Percentiles rank a stretch among this genome's conserved stretches.
These are phyloP conservation scores for Caenorhabditis angaria DNA, from an alignment of 2,888 invertebrate genomes.

Conservation along the genomic window DNA sequence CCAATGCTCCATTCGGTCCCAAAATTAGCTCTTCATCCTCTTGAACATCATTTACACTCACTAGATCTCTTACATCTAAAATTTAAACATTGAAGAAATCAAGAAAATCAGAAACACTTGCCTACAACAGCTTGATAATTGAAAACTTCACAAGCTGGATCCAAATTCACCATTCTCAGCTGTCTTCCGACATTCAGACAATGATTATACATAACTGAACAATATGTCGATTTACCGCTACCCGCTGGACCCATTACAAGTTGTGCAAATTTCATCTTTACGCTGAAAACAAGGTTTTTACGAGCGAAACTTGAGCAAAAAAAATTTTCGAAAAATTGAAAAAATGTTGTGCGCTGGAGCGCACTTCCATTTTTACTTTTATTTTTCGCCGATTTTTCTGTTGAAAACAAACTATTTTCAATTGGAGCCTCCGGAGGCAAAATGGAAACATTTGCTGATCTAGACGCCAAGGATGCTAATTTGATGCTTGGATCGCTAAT, in stretches of 20 bases:
- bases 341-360: slow-evolving; percentile 20
- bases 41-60: slow-evolving; percentile 94
- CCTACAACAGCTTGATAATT: slow-evolving; percentile 85
- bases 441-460: slow-evolving; percentile 29
- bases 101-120: slow-evolving; percentile 50
- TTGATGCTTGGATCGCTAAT: slow-evolving; percentile 36
- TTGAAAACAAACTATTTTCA: neutral
- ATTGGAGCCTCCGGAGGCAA: neutral
- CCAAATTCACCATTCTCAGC: slow-evolving; percentile 86
- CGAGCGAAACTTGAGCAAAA: slow-evolving; percentile 11
- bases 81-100: neutral
- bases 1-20: slow-evolving; percentile 92
- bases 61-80: slow-evolving; percentile 81
- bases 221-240: slow-evolving; percentile 82
- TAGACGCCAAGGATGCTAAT: slow-evolving; percentile 39
- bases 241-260: slow-evolving; percentile 96
- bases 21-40: slow-evolving; percentile 91
- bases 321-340: neutral
- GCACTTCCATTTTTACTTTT: slow-evolving; percentile 9
- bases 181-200: slow-evolving; percentile 79
- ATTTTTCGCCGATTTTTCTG: neutral
- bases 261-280: slow-evolving; percentile 81
- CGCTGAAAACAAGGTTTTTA: neutral
- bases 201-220: slow-evolving; percentile 81
- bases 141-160: slow-evolving; percentile 97